These are phyloP conservation scores for Listronotus bonariensis DNA, from an alignment of 1,140 invertebrate genomes.

Conservation along the genomic window DNA sequence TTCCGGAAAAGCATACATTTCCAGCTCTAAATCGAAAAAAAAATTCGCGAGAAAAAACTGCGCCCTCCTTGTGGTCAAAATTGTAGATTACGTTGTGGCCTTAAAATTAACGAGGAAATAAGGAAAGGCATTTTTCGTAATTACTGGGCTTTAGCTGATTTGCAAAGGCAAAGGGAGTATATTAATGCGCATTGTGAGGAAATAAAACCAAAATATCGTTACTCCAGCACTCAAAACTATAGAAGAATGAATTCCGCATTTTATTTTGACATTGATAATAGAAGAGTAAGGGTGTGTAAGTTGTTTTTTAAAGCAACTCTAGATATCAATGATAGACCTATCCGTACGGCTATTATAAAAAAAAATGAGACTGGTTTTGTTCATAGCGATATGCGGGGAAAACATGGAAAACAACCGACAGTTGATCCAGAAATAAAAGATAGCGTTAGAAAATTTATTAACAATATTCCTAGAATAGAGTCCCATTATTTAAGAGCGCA, in stretches of 20 bases:
- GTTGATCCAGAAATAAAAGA: slow-evolving; percentile 32
- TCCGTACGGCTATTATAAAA: slow-evolving; percentile 18
- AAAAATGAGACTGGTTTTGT: slow-evolving; percentile 14
- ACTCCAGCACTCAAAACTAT: slow-evolving; percentile 3
- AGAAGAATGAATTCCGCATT: slow-evolving; percentile 23
- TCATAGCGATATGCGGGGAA: slow-evolving; percentile 17
- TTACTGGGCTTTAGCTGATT: slow-evolving; percentile 25
- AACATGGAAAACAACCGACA: slow-evolving; percentile 13
- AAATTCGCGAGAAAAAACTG: too few relatives aligned
- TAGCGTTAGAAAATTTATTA: slow-evolving; percentile 33
- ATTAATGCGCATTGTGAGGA: slow-evolving; percentile 5
- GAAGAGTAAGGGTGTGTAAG: slow-evolving; percentile 31
- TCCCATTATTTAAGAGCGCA: too few relatives aligned
- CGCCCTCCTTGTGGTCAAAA: too few relatives aligned
- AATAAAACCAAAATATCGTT: slow-evolving; percentile 37
- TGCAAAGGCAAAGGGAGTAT: slow-evolving; percentile 27
- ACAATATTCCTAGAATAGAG: slow-evolving; percentile 21
- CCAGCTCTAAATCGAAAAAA: too few relatives aligned
- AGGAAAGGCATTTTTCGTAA: not conserved
- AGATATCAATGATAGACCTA: slow-evolving; percentile 29
- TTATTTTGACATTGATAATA: slow-evolving; percentile 26
- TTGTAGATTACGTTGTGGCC: too few relatives aligned
- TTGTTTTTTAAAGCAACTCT: slow-evolving; percentile 32
- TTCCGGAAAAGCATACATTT: too few relatives aligned
- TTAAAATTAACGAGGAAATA: too few relatives aligned